A percentile compares a stretch with the other conserved stretches of the same genome.
Conservation (phyloP, 2,797 vertebrate genomes). For the Thamnophis elegans region DNA sequence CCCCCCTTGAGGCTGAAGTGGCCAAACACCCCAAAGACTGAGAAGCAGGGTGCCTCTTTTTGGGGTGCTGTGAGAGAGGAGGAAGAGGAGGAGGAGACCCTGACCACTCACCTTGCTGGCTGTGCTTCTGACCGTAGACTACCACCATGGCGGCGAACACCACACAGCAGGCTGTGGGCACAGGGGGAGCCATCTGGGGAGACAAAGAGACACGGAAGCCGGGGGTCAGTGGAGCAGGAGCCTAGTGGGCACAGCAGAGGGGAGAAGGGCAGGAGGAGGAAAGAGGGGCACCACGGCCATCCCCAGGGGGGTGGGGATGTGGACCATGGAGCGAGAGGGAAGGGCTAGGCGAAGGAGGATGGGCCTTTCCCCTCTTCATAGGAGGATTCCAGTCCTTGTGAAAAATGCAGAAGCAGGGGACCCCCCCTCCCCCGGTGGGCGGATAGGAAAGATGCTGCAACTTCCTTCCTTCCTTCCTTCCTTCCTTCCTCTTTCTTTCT, state of each 20-base stretch:
- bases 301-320: too few relatives aligned
- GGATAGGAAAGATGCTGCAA: neutral
- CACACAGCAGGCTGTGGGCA: slow-evolving; percentile 89
- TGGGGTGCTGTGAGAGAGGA: neutral
- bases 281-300: neutral
- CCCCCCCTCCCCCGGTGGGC: neutral
- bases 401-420: neutral
- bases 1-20: too few relatives aligned
- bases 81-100: too few relatives aligned
- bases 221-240: slow-evolving; percentile 32
- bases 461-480: too few relatives aligned
- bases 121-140: slow-evolving; percentile 90
- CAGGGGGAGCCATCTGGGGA: slow-evolving; percentile 92
- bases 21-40: neutral
- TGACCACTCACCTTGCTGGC: slow-evolving; percentile 86
- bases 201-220: slow-evolving; percentile 54
- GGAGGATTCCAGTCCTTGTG: too few relatives aligned
- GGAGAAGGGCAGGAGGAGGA: neutral
- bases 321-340: neutral
- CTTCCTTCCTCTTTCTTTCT: accelerated
- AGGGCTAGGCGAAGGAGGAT: neutral
- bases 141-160: slow-evolving; percentile 87
- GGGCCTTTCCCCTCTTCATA: neutral
- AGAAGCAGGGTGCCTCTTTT: too few relatives aligned
- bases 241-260: neutral